Evolutionary conservation across 2,888 invertebrate genomes (phyloP).

Genomic region (Synergus japonicus): DNA sequence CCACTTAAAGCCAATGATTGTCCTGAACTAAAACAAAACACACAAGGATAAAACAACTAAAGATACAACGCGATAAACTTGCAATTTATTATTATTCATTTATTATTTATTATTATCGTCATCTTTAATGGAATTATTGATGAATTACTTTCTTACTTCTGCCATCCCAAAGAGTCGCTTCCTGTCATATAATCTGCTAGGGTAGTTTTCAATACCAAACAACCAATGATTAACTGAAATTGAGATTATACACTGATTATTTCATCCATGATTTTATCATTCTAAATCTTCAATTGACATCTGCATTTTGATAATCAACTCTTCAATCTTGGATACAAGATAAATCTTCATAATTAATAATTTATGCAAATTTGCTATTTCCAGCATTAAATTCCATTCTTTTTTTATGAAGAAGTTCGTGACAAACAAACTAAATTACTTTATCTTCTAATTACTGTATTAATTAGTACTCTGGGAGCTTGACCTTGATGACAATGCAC

Average conservation of each 20-base stretch:
- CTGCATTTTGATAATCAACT: not conserved
- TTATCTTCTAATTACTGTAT: not conserved
- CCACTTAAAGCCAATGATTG: not conserved
- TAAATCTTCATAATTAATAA: not conserved
- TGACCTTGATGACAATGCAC: constrained; percentile 18
- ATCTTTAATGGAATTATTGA: not conserved
- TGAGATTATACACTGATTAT: constrained; percentile 8
- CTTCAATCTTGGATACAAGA: not conserved
- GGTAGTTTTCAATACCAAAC: constrained; percentile 56
- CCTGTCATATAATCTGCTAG: constrained; percentile 53
- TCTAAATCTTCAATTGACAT: not conserved
- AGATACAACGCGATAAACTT: too few species aligned
- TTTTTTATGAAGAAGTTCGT: not conserved
- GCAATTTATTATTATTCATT: not conserved
- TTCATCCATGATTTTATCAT: too few species aligned
- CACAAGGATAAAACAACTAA: too few species aligned
- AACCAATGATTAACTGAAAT: constrained; percentile 59
- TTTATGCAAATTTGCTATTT: too few species aligned
- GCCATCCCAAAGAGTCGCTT: constrained; percentile 60
- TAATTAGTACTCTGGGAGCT: not conserved
- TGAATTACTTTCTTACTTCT: constrained; percentile 61
- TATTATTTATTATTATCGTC: not conserved
- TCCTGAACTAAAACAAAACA: not conserved
- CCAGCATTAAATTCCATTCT: not conserved
- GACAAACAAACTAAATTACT: not conserved